These are phyloP conservation scores for Zootermopsis nevadensis DNA, from an alignment of 2,888 invertebrate species.

Conservation along the genomic window DNA sequence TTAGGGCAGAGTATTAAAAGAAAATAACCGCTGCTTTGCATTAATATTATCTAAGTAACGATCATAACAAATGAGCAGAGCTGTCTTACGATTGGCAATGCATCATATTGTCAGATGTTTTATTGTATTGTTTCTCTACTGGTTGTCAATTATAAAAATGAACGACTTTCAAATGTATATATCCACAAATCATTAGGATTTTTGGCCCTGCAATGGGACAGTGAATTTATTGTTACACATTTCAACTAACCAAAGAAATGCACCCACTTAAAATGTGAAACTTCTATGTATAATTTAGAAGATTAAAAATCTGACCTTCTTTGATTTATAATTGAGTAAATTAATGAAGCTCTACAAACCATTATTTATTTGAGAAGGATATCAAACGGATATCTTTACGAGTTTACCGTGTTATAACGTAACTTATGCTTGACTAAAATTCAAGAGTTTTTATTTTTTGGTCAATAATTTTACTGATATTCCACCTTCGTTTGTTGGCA, in stretches of 20 bases:
- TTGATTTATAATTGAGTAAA: too few species aligned
- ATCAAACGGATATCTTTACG: too few species aligned
- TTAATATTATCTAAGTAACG: conserved; percentile 18
- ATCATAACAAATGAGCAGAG: conserved; percentile 31
- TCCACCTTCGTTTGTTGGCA: too few species aligned
- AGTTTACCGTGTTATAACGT: too few species aligned
- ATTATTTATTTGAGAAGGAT: too few species aligned
- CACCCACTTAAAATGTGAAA: not conserved
- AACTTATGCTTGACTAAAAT: too few species aligned
- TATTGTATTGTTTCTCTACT: conserved; percentile 10
- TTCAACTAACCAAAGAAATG: not conserved
- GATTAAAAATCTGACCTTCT: too few species aligned
- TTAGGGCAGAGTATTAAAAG: not conserved
- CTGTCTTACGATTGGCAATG: conserved; percentile 5
- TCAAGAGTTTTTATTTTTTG: too few species aligned
- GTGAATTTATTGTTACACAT: not conserved
- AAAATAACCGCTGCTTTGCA: conserved; percentile 21
- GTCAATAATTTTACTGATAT: too few species aligned
- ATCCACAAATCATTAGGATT: not conserved
- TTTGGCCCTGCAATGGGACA: not conserved
- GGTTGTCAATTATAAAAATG: conserved; percentile 34
- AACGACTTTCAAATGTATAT: not conserved
- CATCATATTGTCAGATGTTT: conserved; percentile 27
- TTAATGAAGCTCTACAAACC: too few species aligned
- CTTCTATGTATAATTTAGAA: too few species aligned